Conservation (phyloP, 2,797 vertebrate species). For the Glyptemys insculpta region DNA sequence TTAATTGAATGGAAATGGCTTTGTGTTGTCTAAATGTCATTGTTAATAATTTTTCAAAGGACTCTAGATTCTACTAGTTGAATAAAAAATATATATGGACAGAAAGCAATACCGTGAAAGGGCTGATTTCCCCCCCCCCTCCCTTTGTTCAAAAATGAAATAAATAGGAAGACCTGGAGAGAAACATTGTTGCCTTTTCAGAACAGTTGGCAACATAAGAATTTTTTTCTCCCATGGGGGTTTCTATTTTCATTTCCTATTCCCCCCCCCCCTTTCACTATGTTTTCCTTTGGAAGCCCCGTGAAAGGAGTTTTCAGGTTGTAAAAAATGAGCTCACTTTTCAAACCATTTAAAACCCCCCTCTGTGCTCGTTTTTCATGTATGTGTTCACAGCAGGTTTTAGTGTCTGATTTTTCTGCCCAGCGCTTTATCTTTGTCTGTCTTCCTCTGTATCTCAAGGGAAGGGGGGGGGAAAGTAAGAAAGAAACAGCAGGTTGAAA, state of each 20-base stretch:
- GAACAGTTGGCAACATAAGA: slow-evolving; percentile 14
- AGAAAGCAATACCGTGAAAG: slow-evolving; percentile 50
- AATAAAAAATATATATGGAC: slow-evolving; percentile 38
- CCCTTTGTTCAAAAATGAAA: slow-evolving; percentile 26
- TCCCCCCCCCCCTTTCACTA: neutral
- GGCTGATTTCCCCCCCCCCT: neutral
- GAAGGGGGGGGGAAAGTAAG: neutral
- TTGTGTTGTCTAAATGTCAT: slow-evolving; percentile 83
- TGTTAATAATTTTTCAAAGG: slow-evolving; percentile 78
- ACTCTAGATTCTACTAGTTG: slow-evolving; percentile 55
- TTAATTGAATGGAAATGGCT: slow-evolving; percentile 85
- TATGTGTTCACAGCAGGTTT: neutral
- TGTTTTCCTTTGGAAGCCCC: neutral
- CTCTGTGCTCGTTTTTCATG: neutral
- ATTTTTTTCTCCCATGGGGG: neutral
- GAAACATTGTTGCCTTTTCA: slow-evolving; percentile 38
- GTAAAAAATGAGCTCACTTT: neutral
- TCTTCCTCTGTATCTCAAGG: neutral
- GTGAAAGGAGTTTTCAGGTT: neutral
- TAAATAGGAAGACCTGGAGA: slow-evolving; percentile 21
- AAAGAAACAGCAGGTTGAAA: neutral
- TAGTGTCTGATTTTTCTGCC: neutral
- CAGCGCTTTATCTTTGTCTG: neutral
- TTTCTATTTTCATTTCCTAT: neutral
- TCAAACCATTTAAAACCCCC: neutral